phyloP scores from a whole-genome alignment of 2,888 invertebrate species.

The Ommatoiulus sabulosus region DNA sequence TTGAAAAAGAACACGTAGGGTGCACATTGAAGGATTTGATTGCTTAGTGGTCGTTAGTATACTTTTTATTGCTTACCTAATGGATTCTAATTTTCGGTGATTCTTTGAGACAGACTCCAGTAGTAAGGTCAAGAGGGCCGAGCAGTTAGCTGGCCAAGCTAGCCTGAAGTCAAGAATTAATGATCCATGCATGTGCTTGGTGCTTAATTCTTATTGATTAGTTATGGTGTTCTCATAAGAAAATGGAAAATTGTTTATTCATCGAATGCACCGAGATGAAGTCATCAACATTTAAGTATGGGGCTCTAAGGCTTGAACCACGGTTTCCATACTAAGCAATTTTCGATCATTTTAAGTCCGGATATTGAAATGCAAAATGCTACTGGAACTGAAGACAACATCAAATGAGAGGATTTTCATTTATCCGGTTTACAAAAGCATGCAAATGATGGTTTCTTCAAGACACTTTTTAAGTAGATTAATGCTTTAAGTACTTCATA shows the following conservation, averaged over 20 bases:
- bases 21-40: constrained; percentile 10
- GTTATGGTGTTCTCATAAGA: background rate
- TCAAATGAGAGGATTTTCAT: too few relatives aligned
- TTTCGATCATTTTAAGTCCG: too few relatives aligned
- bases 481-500: too few relatives aligned
- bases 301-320: too few relatives aligned
- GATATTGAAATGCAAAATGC: too few relatives aligned
- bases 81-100: constrained; percentile 24
- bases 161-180: background rate
- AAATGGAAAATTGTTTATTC: background rate
- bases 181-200: background rate
- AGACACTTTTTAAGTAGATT: too few relatives aligned
- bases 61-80: constrained; percentile 17
- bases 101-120: background rate
- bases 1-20: background rate
- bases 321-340: too few relatives aligned
- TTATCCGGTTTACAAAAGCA: too few relatives aligned
- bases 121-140: background rate
- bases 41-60: background rate
- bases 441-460: too few relatives aligned
- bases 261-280: background rate
- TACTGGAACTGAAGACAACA: too few relatives aligned
- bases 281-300: background rate
- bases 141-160: background rate
- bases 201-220: background rate